These are phyloP conservation scores for Polyploca ridens DNA, from an alignment of 2,888 invertebrate genomes.

Conservation along the genomic window DNA sequence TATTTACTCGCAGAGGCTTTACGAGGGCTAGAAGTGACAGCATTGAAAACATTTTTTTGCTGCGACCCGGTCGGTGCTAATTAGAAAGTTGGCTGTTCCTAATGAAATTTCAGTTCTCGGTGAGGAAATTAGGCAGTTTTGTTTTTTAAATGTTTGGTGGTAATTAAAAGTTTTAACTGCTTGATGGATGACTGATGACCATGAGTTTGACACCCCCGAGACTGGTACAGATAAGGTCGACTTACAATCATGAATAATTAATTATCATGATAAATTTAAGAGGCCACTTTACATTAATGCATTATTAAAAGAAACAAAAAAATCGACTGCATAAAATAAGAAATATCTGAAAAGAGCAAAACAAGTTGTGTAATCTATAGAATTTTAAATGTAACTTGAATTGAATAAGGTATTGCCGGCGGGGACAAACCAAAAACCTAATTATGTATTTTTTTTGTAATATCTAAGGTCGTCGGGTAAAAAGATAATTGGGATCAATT, in stretches of 20 bases:
- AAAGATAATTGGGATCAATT: no score
- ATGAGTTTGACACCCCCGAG: background rate
- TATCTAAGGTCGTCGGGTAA: no score
- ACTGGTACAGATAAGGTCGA: background rate
- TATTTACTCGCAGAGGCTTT: constrained; percentile 73
- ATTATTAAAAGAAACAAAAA: no score
- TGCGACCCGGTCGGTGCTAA: constrained; percentile 43
- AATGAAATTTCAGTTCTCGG: constrained; percentile 22
- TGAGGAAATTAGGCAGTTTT: constrained; percentile 5
- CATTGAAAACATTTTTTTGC: constrained; percentile 51
- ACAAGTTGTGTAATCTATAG: no score
- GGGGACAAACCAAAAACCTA: no score
- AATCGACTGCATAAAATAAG: no score
- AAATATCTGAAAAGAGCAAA: no score
- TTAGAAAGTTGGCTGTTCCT: constrained; percentile 42
- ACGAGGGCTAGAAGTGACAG: constrained; percentile 73
- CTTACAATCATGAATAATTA: background rate
- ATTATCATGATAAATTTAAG: background rate
- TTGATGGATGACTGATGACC: constrained; percentile 5
- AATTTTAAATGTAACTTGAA: no score
- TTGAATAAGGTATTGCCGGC: no score
- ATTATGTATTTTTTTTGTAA: no score
- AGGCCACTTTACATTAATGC: background rate
- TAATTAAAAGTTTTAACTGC: constrained; percentile 7
- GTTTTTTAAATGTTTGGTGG: constrained; percentile 4